These are phyloP conservation scores for Philaethria dido DNA, from an alignment of 2,888 invertebrate species.

Conservation along the genomic window DNA sequence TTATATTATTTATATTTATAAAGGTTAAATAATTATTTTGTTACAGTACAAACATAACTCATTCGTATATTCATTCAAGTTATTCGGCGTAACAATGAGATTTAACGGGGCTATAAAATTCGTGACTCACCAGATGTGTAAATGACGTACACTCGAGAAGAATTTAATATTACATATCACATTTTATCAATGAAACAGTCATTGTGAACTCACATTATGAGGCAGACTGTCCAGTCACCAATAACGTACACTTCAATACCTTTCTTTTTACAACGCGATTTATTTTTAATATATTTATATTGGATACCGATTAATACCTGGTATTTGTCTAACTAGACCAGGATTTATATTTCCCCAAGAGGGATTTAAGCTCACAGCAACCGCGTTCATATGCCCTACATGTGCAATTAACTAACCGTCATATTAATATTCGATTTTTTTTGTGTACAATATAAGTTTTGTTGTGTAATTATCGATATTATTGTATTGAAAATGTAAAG, in stretches of 20 bases:
- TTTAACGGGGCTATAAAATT: constrained; percentile 30
- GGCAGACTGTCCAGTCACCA: background rate
- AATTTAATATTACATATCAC: constrained; percentile 24
- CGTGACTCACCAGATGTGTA: constrained; percentile 34
- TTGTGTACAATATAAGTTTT: no score
- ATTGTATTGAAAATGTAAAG: background rate
- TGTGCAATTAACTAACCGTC: no score
- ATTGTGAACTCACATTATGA: background rate
- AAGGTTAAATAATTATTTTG: background rate
- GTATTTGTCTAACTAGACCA: no score
- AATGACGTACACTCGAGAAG: constrained; percentile 30
- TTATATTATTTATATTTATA: background rate
- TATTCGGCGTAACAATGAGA: constrained; percentile 32
- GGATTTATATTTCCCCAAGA: no score
- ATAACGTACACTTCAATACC: background rate
- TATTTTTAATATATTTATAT: no score
- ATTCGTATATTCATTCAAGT: constrained; percentile 29
- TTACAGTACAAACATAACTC: constrained; percentile 20
- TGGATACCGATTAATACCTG: no score
- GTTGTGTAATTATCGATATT: no score
- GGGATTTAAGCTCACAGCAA: no score
- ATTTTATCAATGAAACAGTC: constrained; percentile 17
- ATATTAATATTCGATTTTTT: no score
- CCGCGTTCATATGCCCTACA: no score
- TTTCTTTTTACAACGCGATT: no score